Evolutionary conservation across 2,888 invertebrate genomes (phyloP), one percentile per base, ranked within the genome.

Genomic region (Drosophila mimica): DNA sequence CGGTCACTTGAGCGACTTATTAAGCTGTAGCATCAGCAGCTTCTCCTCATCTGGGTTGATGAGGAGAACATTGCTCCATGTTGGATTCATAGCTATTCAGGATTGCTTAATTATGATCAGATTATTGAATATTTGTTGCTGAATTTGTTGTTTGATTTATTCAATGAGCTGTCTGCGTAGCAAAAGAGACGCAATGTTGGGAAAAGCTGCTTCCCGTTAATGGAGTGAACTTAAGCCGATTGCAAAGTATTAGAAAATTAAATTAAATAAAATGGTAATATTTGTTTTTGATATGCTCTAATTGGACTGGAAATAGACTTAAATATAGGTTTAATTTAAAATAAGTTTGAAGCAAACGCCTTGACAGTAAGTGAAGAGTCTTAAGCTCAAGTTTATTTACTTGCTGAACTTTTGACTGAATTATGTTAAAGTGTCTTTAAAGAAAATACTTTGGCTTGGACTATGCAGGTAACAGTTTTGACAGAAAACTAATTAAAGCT

Each of bases 1-100:
- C 74, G 54, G 63, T 43, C 78, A 74, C 78, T 75, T 70, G 66
- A 67, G 53, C 60, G 64, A 31, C 66, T 48, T 40, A 74, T 78
- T 74, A 65, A 70, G 75, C 75, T 40, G 25, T 58, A 48, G 43
- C 13, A 60, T 28, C 53, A 33, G 33, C n/a, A 33, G 40, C 43
- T 36, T 17, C 30, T 38, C 25, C 38, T 25, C 51, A 53, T 28
- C 38, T 38, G 30, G 33, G 20, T 30, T 40, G 17, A 52, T 69
- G 5, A n/a, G 13, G 5, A n/a, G 13, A 31, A 34, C 13, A 36
- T 36, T 34, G 20, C 20, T 36, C 15, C 7, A 40, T 58, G 28
- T 3, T 1, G 33, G 13, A 49, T 11, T 66, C 38, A 25, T 31
- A 31, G 56, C n/a, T 51, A 15, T 57, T 72, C 40, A 48, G 28